These are phyloP conservation scores for Coryphaenoides rupestris DNA, from an alignment of 2,113 vertebrate species.

Conservation along the genomic window DNA sequence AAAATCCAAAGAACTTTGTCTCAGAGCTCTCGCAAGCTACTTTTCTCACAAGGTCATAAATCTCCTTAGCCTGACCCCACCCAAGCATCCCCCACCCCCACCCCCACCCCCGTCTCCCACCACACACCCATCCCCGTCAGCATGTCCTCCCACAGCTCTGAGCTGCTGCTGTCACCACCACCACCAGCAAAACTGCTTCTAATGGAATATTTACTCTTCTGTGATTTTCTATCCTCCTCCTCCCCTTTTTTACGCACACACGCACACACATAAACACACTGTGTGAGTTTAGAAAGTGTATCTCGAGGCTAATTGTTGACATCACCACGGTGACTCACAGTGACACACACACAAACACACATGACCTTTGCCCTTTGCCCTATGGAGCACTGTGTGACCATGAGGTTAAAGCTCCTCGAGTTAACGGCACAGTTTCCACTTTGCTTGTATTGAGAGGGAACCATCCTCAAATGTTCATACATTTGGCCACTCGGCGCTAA, in stretches of 20 bases:
- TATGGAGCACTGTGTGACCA: constrained; percentile 14
- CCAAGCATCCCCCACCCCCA: not conserved
- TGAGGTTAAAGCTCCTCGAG: constrained; percentile 18
- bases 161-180: too few species aligned
- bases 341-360: constrained; percentile 18
- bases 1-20: constrained; percentile 38
- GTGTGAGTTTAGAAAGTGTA: constrained; percentile 7
- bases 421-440: constrained; percentile 30
- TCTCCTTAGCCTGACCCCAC: constrained; percentile 20
- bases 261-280: not conserved
- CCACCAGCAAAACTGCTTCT: too few species aligned
- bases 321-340: constrained; percentile 8
- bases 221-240: too few species aligned
- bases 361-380: constrained; percentile 12
- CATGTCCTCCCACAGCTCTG: too few species aligned
- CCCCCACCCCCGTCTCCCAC: constrained; percentile 53
- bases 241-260: not conserved
- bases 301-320: constrained; percentile 1
- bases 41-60: constrained; percentile 61
- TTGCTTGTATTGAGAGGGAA: constrained; percentile 1
- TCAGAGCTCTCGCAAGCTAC: constrained; percentile 4
- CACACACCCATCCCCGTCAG: constrained; percentile 26
- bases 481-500: too few species aligned
- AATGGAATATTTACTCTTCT: too few species aligned
- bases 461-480: too few species aligned